Conservation (phyloP, 2,888 invertebrate genomes). For the Stenolophus ochropezus region DNA sequence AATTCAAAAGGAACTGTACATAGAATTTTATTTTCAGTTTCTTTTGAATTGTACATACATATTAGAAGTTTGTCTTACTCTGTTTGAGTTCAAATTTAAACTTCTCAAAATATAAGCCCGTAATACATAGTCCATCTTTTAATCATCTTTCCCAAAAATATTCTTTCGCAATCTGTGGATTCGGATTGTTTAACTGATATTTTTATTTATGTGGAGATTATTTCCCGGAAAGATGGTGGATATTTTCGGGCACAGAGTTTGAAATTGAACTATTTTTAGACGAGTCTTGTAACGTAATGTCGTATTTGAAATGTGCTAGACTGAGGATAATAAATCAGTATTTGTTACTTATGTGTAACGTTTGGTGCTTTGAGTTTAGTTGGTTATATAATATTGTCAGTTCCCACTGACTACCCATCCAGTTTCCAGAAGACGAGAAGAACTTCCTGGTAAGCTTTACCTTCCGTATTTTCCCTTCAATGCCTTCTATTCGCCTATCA, state of each 20-base stretch:
- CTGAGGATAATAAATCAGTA: conserved; percentile 26
- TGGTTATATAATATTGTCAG: conserved; percentile 52
- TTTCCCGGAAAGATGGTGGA: not conserved
- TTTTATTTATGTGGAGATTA: not conserved
- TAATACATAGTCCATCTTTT: not conserved
- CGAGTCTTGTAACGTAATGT: conserved; percentile 5
- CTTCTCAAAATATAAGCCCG: not conserved
- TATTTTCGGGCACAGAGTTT: not conserved
- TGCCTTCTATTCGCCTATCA: conserved; percentile 61
- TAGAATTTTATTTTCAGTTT: not conserved
- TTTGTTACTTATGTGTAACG: conserved; percentile 35
- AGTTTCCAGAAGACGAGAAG: conserved; percentile 59
- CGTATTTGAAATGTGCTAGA: conserved; percentile 33
- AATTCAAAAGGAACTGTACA: conserved; percentile 22
- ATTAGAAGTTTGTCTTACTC: conserved; percentile 20
- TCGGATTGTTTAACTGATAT: not conserved
- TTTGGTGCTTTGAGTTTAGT: conserved; percentile 55
- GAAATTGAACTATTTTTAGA: not conserved
- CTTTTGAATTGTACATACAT: conserved; percentile 21
- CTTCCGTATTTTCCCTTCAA: conserved; percentile 69
- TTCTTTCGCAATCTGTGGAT: not conserved
- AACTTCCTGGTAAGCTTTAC: conserved; percentile 71
- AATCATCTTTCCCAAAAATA: not conserved
- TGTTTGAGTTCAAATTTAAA: conserved; percentile 25
- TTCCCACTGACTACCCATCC: conserved; percentile 50